Percentiles rank a stretch among this genome's conserved stretches.
These are phyloP conservation scores for Phrynocephalus forsythii DNA, from an alignment of 2,797 vertebrate species.

Conservation along the genomic window DNA sequence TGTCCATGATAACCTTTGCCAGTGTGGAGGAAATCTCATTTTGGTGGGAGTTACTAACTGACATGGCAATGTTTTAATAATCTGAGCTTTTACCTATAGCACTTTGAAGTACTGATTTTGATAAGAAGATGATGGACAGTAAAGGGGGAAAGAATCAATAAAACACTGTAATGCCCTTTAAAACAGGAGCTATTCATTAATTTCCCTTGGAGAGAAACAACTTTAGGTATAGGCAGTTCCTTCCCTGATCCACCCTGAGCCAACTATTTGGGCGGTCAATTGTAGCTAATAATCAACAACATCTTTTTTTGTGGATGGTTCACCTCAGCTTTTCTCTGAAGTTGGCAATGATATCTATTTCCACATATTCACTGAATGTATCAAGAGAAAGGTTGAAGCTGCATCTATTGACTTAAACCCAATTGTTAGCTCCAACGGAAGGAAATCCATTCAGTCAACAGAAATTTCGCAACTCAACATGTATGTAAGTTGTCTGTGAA, in stretches of 20 bases:
- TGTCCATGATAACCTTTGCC: constrained; percentile 71
- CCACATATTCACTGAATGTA: constrained; percentile 36
- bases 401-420: not conserved
- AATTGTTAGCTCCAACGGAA: too few species aligned
- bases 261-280: not conserved
- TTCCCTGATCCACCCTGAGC: not conserved
- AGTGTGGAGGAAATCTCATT: constrained; percentile 41
- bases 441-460: too few species aligned
- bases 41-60: constrained; percentile 58
- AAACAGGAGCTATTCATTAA: not conserved
- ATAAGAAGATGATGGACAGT: not conserved
- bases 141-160: not conserved
- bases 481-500: too few species aligned
- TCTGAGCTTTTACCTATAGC: constrained; percentile 25
- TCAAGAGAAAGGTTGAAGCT: not conserved
- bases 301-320: not conserved
- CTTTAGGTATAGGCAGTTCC: not conserved
- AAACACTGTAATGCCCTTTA: not conserved
- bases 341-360: constrained; percentile 69
- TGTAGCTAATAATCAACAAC: not conserved
- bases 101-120: constrained; percentile 14
- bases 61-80: constrained; percentile 34
- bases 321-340: constrained; percentile 45
- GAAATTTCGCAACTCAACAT: too few species aligned
- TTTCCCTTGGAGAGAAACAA: not conserved